Evolutionary conservation across 2,797 vertebrate genomes (phyloP), one percentile per base, ranked within the genome.

Genomic region (Enteromius anoplus): DNA sequence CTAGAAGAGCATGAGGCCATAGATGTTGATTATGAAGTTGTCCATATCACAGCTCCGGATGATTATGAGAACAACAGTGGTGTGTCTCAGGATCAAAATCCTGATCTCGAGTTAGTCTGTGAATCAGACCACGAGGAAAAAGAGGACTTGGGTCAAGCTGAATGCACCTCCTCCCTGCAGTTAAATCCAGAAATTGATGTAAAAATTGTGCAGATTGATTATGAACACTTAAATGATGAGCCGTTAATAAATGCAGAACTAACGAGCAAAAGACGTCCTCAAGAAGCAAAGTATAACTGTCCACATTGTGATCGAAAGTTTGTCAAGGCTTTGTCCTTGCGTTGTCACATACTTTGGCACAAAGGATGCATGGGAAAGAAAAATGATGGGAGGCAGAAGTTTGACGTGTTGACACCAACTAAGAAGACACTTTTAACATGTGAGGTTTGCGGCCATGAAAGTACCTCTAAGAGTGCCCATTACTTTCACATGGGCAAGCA

Each of bases 291-390:
- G 84, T 92, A 92, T 82, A 89, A 92, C 47, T 95, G 95, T 71
- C 91, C 93, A 2, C 93, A 94, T 3, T 95, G 95, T 88, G 89
- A 88, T 76, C 92, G 93, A 10, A 93, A 89, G 86, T 96, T 96
- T 88, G 64, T 85, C 85, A 94, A 90, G 82, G 89, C 91, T 9
- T 86, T 86, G 32, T 94, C 93, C 3, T 90, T 95, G 65, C 92
- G 92, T 1, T 92, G 92, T 89, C 95, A 95, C 89, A 92, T 91
- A 92, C 90, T 91, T 88, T 95, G 93, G 93, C 95, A 96, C 80
- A 89, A 82, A 42, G 76, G 91, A 71, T 89, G 80, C 83, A 92
- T 89, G 84, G 93, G 90, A 26, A 92, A 90, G 90, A 92, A 73
- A 34, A 86, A 87, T 64, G 65, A 82, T 14, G 62, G 49, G 17